Percentiles rank a stretch among this genome's conserved stretches.
Evolutionary conservation across 1,140 invertebrate species (phyloP).

Genomic region (Holotrichia oblita): DNA sequence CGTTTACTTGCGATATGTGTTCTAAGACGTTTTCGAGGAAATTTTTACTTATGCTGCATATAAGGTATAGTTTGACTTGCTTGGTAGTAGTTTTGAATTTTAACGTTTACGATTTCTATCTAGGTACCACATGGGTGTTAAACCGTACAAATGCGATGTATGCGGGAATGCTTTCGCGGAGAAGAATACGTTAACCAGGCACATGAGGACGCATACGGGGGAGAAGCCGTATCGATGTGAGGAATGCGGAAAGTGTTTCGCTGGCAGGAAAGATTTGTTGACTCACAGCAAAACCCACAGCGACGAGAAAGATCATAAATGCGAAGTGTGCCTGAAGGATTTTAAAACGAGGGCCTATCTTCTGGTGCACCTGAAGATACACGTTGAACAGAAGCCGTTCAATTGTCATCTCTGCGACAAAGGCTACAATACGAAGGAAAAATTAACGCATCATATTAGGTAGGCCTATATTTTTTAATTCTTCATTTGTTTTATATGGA

Average conservation of each 20-base stretch:
- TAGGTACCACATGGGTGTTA: slow-evolving; percentile 70
- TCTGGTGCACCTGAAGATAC: slow-evolving; percentile 53
- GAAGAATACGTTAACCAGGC: slow-evolving; percentile 68
- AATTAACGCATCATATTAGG: slow-evolving; percentile 23
- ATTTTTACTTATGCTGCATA: slow-evolving; percentile 17
- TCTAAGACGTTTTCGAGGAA: slow-evolving; percentile 80
- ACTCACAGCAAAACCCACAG: slow-evolving; percentile 5
- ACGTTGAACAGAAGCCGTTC: slow-evolving; percentile 58
- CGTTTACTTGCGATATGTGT: slow-evolving; percentile 83
- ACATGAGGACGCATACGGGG: slow-evolving; percentile 76
- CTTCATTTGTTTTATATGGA: background rate
- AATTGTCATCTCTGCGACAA: slow-evolving; percentile 57
- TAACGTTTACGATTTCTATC: background rate
- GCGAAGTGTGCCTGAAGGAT: slow-evolving; percentile 41
- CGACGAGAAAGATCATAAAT: slow-evolving; percentile 46
- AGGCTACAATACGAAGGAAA: slow-evolving; percentile 48
- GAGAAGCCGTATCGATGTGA: slow-evolving; percentile 16
- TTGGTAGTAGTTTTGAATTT: background rate
- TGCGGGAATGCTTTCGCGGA: slow-evolving; percentile 73
- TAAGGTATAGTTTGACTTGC: background rate
- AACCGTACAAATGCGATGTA: slow-evolving; percentile 74
- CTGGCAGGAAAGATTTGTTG: background rate
- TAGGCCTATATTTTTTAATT: background rate
- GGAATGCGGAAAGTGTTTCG: slow-evolving; percentile 26
- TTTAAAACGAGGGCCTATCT: slow-evolving; percentile 41